phyloP scores from a whole-genome alignment of 2,888 invertebrate genomes.

The Strigamia transsilvanica region DNA sequence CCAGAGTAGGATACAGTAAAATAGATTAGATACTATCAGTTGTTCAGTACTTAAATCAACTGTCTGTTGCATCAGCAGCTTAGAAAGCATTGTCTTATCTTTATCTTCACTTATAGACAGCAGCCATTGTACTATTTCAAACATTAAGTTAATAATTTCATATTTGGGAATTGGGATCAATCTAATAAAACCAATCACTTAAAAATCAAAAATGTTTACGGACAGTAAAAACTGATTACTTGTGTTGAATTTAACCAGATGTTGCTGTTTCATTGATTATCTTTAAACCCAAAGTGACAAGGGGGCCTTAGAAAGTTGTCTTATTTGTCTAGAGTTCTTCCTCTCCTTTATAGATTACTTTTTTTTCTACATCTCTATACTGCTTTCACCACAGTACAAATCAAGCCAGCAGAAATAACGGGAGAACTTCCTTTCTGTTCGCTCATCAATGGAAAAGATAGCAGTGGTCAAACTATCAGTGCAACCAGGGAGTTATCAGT shows the following conservation, averaged over 20 bases:
- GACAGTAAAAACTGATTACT: not conserved
- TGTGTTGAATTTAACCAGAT: conserved; percentile 2
- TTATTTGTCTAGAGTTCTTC: conserved; percentile 25
- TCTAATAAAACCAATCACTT: not conserved
- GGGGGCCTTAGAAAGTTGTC: not conserved
- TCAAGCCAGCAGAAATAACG: conserved; percentile 34
- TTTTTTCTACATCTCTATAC: not conserved
- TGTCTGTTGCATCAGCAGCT: not conserved
- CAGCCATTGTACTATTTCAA: not conserved
- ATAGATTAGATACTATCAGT: not conserved
- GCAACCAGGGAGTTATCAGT: conserved; percentile 38
- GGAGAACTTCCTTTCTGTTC: conserved; percentile 35
- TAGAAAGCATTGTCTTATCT: not conserved
- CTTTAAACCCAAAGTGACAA: conserved; percentile 31
- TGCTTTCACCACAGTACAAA: conserved; percentile 27
- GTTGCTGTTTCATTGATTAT: conserved; percentile 19
- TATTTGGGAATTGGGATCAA: too few species aligned
- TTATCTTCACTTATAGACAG: not conserved
- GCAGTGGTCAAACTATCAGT: conserved; percentile 38
- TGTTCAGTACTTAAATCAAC: not conserved
- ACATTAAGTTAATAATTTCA: too few species aligned
- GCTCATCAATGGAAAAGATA: conserved; percentile 25
- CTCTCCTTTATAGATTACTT: conserved; percentile 10
- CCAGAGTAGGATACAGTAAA: not conserved
- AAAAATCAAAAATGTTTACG: not conserved